Percentiles rank a stretch among this genome's conserved stretches.
Conservation (phyloP, 2,888 invertebrate genomes). For the Cephus rjabovi region DNA sequence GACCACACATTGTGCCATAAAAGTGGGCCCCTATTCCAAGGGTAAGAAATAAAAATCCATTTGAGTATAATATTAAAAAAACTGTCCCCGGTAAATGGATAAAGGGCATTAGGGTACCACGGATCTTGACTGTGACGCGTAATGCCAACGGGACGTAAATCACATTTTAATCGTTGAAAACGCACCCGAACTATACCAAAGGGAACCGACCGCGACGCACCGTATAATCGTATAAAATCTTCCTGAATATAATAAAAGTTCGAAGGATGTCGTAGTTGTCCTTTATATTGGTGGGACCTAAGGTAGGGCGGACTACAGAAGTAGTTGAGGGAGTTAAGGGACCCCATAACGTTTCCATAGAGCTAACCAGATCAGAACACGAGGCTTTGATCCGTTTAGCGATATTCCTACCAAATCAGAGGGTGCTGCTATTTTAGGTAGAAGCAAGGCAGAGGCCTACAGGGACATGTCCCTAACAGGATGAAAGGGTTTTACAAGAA, state of each 20-base stretch:
- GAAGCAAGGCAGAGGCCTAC: not conserved
- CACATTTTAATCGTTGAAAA: not conserved
- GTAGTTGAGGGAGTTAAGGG: not conserved
- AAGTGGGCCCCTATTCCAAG: not conserved
- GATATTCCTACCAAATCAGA: conserved; percentile 35
- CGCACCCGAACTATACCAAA: not conserved
- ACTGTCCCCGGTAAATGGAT: not conserved
- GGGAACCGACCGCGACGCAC: not conserved
- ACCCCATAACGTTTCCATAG: conserved; percentile 42
- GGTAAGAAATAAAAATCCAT: not conserved
- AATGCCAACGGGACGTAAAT: not conserved
- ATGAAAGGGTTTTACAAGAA: conserved; percentile 8
- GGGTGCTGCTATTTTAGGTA: conserved; percentile 7
- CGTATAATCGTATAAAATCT: not conserved
- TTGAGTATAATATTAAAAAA: not conserved
- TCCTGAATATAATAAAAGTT: not conserved
- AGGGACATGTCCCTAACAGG: not conserved
- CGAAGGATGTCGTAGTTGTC: not conserved
- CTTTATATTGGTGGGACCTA: not conserved
- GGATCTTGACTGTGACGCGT: not conserved
- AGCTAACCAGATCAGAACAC: conserved; percentile 50
- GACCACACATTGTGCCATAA: not conserved
- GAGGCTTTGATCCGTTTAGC: conserved; percentile 49
- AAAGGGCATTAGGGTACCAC: not conserved
- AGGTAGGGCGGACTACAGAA: not conserved